These are phyloP conservation scores for Spheniscus humboldti DNA, from an alignment of 2,797 vertebrate species.

Conservation along the genomic window DNA sequence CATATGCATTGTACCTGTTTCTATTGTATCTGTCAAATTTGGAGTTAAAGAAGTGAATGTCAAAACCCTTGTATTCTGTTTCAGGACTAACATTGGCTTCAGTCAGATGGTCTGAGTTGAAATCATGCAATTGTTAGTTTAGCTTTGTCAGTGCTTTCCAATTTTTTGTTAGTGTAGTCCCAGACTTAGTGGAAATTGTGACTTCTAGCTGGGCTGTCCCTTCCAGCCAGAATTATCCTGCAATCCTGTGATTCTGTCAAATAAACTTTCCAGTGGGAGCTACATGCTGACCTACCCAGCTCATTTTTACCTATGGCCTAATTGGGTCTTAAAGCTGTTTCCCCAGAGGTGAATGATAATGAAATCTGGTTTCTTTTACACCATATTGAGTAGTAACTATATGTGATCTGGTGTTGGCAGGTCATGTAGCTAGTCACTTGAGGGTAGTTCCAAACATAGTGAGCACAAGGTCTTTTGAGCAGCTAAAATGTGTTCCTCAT, in stretches of 20 bases:
- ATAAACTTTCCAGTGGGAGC: background rate
- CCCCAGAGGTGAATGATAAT: background rate
- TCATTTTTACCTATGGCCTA: background rate
- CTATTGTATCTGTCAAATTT: background rate
- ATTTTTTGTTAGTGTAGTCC: background rate
- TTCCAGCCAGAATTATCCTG: background rate
- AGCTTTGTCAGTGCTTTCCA: background rate
- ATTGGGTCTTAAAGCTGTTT: background rate
- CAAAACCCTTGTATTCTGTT: background rate
- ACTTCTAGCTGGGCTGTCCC: background rate
- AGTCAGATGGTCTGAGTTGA: background rate
- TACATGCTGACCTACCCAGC: background rate
- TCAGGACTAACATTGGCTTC: background rate
- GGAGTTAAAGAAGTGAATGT: background rate
- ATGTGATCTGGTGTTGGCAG: background rate
- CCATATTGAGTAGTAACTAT: background rate
- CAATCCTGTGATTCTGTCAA: background rate
- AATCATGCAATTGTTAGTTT: background rate
- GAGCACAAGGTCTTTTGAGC: background rate
- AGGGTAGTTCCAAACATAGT: background rate
- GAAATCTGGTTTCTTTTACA: background rate
- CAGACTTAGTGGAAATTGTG: constrained; percentile 12
- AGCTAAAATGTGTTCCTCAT: background rate
- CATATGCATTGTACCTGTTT: background rate
- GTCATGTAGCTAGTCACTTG: background rate